phyloP scores from a whole-genome alignment of 1,140 invertebrate genomes.

The Lithobius niger region DNA sequence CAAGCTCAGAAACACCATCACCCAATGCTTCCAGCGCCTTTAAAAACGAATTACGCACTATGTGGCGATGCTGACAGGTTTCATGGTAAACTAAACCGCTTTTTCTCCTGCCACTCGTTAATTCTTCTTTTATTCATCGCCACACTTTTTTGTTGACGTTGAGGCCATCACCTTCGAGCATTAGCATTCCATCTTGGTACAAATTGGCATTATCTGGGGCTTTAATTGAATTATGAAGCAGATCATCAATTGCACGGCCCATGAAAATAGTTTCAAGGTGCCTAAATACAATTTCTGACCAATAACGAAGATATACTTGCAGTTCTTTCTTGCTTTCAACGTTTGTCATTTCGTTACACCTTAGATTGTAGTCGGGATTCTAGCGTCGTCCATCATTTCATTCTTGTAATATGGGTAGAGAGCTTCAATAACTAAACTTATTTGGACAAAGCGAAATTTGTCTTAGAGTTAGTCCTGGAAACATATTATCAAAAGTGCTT shows the following conservation, averaged over 20 bases:
- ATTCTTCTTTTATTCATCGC: slow-evolving; percentile 17
- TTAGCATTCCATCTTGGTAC: slow-evolving; percentile 10
- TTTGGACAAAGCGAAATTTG: slow-evolving; percentile 5
- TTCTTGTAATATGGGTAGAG: slow-evolving; percentile 18
- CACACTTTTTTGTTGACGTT: slow-evolving; percentile 24
- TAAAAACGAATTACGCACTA: slow-evolving; percentile 21
- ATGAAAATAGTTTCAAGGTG: slow-evolving; percentile 20
- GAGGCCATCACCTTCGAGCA: slow-evolving; percentile 22
- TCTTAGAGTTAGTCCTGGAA: background rate
- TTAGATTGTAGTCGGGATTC: slow-evolving; percentile 12
- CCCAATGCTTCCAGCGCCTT: slow-evolving; percentile 20
- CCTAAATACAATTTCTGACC: slow-evolving; percentile 14
- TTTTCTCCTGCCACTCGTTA: slow-evolving; percentile 2
- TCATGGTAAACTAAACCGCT: slow-evolving; percentile 13
- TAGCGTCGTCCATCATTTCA: slow-evolving; percentile 13
- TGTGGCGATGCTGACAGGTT: slow-evolving; percentile 19
- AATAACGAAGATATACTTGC: slow-evolving; percentile 15
- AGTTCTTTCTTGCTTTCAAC: slow-evolving; percentile 15
- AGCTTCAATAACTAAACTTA: slow-evolving; percentile 19
- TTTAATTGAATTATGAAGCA: slow-evolving; percentile 9
- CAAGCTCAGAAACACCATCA: slow-evolving; percentile 17
- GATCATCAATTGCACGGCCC: slow-evolving; percentile 13
- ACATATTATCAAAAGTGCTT: background rate
- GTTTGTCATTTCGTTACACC: slow-evolving; percentile 20
- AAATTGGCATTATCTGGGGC: slow-evolving; percentile 14